Conservation (phyloP, 1,140 invertebrate genomes). For the Dendrolimus kikuchii region DNA sequence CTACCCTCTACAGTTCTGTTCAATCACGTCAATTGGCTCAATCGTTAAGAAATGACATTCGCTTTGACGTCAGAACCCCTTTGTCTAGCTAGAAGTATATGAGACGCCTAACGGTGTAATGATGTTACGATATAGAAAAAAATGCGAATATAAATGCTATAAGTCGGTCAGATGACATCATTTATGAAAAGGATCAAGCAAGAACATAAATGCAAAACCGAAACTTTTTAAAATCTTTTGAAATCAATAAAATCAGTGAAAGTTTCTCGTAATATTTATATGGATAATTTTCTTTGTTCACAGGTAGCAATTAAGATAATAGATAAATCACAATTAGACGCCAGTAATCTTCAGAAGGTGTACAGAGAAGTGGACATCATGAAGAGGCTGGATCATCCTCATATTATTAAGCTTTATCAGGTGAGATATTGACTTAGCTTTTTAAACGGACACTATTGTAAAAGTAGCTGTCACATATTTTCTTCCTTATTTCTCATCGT, state of each 20-base stretch:
- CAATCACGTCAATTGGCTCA: constrained; percentile 64
- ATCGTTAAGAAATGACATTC: constrained; percentile 49
- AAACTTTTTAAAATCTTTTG: no score
- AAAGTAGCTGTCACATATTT: no score
- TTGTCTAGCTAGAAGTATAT: constrained; percentile 47
- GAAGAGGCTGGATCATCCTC: constrained; percentile 95
- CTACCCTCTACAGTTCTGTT: constrained; percentile 29
- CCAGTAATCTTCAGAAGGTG: constrained; percentile 97
- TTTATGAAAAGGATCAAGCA: no score
- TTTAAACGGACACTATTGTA: neutral
- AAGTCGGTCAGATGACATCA: no score
- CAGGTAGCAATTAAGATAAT: constrained; percentile 99
- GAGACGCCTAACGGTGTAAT: constrained; percentile 47
- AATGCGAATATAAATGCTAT: no score
- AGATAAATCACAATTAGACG: constrained; percentile 96
- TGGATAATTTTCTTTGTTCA: constrained; percentile 60
- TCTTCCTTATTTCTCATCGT: no score
- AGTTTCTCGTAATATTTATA: neutral
- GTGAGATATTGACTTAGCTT: constrained; percentile 67
- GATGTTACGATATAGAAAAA: constrained; percentile 17
- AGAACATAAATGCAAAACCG: no score
- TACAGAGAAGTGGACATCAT: constrained; percentile 99
- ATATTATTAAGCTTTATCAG: constrained; percentile 98
- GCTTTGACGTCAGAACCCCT: constrained; percentile 52
- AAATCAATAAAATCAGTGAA: neutral